Evolutionary conservation across 1,140 invertebrate species (phyloP).

Genomic region (Ectropis grisescens): DNA sequence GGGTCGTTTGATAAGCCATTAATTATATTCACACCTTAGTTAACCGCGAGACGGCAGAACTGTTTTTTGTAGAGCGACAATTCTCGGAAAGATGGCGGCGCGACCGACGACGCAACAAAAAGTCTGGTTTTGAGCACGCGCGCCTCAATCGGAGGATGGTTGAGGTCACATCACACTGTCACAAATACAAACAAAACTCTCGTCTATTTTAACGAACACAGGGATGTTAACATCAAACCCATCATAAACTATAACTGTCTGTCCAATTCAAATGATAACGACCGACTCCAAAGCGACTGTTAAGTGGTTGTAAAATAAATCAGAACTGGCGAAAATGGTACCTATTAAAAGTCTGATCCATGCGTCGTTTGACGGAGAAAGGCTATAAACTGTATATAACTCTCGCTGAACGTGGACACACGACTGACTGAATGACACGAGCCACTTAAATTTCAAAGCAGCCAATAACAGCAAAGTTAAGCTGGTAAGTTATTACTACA

Average conservation of each 20-base stretch:
- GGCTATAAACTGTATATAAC: too few relatives aligned
- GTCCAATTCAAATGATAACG: background rate
- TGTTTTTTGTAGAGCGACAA: conserved; percentile 28
- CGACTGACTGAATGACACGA: too few relatives aligned
- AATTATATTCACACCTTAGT: conserved; percentile 61
- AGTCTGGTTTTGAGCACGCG: conserved; percentile 29
- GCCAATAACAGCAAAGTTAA: too few relatives aligned
- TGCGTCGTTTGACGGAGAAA: background rate
- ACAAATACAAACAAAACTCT: too few relatives aligned
- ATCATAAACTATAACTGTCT: background rate
- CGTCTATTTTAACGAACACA: conserved; percentile 1
- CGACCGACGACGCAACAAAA: conserved; percentile 23
- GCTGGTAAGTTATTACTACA: too few relatives aligned
- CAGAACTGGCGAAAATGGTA: background rate
- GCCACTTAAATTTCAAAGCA: too few relatives aligned
- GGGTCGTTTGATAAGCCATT: conserved; percentile 47
- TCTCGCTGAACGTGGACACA: too few relatives aligned
- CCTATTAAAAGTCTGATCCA: background rate
- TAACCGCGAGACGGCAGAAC: conserved; percentile 18
- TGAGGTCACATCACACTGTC: conserved; percentile 8
- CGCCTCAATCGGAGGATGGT: conserved; percentile 15
- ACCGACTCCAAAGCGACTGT: background rate
- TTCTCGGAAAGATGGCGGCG: conserved; percentile 42
- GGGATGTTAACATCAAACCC: background rate
- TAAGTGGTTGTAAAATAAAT: background rate